Evolutionary conservation across 53 echinoderm and acorn worm genomes (phyloP).

Genomic region (Antedon mediterranea): DNA sequence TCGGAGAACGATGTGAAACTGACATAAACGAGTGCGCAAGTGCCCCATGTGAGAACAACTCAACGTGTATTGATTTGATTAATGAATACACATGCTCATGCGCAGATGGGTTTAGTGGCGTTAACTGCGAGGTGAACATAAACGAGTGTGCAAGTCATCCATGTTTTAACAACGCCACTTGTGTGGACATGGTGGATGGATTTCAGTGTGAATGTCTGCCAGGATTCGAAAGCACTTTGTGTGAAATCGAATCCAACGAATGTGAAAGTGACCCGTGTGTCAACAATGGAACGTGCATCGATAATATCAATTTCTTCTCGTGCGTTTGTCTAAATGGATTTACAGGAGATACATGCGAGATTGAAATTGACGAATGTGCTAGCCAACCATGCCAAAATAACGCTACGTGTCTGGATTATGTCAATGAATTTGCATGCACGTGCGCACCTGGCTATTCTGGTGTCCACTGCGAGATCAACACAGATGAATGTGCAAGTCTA

Average conservation of each 20-base stretch:
- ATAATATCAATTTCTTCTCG: background rate
- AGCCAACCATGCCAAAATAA: background rate
- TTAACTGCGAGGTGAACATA: background rate
- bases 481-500: background rate
- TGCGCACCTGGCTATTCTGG: background rate
- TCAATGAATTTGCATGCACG: background rate
- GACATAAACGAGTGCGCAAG: background rate
- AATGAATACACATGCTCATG: background rate
- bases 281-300: background rate
- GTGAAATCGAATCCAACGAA: background rate
- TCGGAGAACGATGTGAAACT: background rate
- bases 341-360: background rate
- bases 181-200: background rate
- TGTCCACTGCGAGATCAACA: background rate
- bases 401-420: background rate
- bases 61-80: background rate
- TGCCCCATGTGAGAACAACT: background rate
- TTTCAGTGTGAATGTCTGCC: background rate
- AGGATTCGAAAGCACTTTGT: background rate
- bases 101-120: background rate
- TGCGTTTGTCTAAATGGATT: background rate
- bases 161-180: background rate
- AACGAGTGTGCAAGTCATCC: background rate
- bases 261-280: background rate
- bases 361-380: background rate